Base-by-base conservation (phyloP, 2,888 invertebrate genomes). In the Epinotia bilunana region DNA sequence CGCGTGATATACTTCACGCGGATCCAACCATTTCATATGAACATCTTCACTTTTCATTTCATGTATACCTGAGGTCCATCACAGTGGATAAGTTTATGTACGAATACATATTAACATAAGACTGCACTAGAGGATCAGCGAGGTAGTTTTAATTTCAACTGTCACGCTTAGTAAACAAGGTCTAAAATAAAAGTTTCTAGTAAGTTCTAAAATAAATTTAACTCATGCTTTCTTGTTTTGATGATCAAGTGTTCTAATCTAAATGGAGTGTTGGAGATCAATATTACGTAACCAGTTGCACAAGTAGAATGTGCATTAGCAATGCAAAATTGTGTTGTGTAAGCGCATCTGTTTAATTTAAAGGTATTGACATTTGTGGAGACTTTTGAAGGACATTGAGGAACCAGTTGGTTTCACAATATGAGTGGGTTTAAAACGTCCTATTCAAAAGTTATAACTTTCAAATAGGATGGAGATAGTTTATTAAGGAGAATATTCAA, bases 281-380 rank as follows among this genome's bases (percentile, higher is more conserved):
- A 71, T 71, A 74, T 74, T 74, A 43, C 74, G 65, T 74, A 74
- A 74, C 49, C n/a, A 39, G 58, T 74, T 74, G 33, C 70, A 39
- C 49, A 69, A 69, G 58, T 58, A 70, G 63, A 74, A 74, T 64
- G 70, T 58, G 46, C 57, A 39, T 53, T 70, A 53, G 13, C 53
- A 68, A 57, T 23, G 43, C 13, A 62, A 70, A 64, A 43, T 60
- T 11, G 0, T 3, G 23, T 67, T 73, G 67, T 61, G 43, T 23
- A 73, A 73, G 43, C 5, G 18, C 39, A 68, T 58, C 13, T 68
- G 39, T 58, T 43, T 33, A 18, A 43, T 43, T n/a, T 57, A 39
- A 64, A 72, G 58, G n/a, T 65, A 49, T 46, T 18, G 58, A 63
- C 64, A 53, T 67, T 33, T 57, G 43, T 58, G 60, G 72, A 64